Evolutionary conservation across 2,888 invertebrate genomes (phyloP).

Genomic region (Luperina nickerlii): DNA sequence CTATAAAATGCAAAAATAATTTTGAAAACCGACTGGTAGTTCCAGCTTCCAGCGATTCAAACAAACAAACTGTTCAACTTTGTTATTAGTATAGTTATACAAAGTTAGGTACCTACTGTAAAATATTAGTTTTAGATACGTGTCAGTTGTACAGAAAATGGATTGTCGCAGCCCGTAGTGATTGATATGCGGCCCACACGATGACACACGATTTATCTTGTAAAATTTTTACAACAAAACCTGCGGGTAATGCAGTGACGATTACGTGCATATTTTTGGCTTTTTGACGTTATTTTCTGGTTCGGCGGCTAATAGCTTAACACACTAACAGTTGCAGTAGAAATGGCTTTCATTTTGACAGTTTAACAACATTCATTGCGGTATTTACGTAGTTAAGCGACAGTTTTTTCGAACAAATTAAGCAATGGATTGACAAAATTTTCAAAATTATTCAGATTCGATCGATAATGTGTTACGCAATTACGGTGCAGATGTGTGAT

Average conservation of each 20-base stretch:
- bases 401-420: no score
- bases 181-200: conserved; percentile 79
- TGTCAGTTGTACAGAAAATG: conserved; percentile 80
- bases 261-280: conserved; percentile 60
- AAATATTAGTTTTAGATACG: conserved; percentile 77
- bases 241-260: conserved; percentile 65
- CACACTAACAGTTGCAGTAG: neutral
- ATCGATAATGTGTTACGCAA: no score
- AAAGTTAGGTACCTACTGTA: conserved; percentile 43
- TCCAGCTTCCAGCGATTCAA: neutral
- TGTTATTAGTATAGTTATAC: neutral
- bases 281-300: conserved; percentile 17
- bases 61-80: neutral
- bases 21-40: neutral
- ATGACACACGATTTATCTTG: conserved; percentile 78
- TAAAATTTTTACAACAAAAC: conserved; percentile 73
- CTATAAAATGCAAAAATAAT: neutral
- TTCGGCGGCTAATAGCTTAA: neutral
- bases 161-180: conserved; percentile 72
- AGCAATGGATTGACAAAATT: no score
- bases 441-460: no score
- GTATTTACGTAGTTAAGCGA: no score
- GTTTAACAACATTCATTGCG: no score
- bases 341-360: no score
- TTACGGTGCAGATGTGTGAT: neutral